phyloP scores from a whole-genome alignment of 2,113 vertebrate genomes.

The Leucosticte australis region DNA sequence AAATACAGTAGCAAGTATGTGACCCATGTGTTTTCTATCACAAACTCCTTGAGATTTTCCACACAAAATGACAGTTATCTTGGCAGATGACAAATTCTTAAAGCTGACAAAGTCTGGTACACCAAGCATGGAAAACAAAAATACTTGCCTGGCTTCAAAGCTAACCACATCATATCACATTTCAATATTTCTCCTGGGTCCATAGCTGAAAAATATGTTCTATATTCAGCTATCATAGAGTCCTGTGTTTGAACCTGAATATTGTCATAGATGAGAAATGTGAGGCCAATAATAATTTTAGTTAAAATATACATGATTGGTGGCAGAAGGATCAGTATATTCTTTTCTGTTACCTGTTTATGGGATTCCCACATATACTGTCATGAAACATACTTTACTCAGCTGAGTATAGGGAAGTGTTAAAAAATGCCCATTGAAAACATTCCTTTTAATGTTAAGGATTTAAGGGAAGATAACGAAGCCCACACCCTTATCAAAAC shows the following conservation, averaged over 20 bases:
- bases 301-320: not conserved
- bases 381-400: not conserved
- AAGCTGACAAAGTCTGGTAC: not conserved
- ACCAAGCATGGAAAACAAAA: not conserved
- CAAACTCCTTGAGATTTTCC: not conserved
- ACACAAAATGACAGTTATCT: not conserved
- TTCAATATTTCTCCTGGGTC: not conserved
- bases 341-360: not conserved
- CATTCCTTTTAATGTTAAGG: not conserved
- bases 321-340: not conserved
- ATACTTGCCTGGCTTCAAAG: not conserved
- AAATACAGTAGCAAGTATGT: not conserved
- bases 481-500: not conserved
- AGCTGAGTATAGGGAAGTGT: not conserved
- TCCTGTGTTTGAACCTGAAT: not conserved
- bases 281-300: not conserved
- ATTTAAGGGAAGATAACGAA: not conserved
- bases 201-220: not conserved
- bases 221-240: not conserved
- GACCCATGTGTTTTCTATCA: not conserved
- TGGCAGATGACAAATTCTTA: not conserved
- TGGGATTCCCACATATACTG: not conserved
- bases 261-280: not conserved
- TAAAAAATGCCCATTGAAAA: not conserved
- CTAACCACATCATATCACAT: not conserved